Percentiles rank a stretch among this genome's conserved stretches.
phyloP scores from a whole-genome alignment of 2,113 vertebrate species.

The Chinchilla lanigera region DNA sequence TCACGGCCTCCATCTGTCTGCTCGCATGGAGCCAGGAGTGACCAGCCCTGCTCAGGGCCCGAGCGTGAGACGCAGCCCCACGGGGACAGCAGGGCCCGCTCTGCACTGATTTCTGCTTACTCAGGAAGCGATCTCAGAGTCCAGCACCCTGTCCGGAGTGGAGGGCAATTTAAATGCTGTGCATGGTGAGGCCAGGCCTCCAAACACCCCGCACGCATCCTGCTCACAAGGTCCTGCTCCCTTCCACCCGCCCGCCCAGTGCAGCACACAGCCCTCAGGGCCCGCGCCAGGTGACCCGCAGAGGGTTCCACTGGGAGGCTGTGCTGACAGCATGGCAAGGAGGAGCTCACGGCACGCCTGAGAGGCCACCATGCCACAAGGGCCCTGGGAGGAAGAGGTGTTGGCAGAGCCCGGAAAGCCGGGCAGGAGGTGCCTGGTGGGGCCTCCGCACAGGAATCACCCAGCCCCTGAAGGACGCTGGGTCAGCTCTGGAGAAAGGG shows the following conservation, averaged over 20 bases:
- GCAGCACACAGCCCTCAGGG: background rate
- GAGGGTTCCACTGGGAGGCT: background rate
- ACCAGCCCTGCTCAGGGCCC: background rate
- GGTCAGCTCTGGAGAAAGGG: background rate
- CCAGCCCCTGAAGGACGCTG: background rate
- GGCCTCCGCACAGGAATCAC: background rate
- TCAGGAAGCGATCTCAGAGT: background rate
- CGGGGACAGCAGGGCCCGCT: background rate
- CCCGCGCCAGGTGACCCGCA: rapidly evolving
- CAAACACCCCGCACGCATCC: rapidly evolving
- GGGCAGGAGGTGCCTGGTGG: no score
- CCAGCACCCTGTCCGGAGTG: rapidly evolving
- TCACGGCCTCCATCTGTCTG: background rate
- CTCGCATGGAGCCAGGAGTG: background rate
- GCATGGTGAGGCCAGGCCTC: background rate
- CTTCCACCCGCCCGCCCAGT: rapidly evolving
- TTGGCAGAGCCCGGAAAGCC: background rate
- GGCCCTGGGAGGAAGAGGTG: rapidly evolving
- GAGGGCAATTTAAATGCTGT: background rate
- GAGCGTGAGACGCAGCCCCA: rapidly evolving
- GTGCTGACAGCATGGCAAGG: background rate
- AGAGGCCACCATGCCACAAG: no score
- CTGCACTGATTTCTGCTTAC: background rate
- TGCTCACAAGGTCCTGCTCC: no score
- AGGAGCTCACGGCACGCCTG: rapidly evolving